Percentiles rank a stretch among this genome's conserved stretches.
phyloP scores from a whole-genome alignment of 2,797 vertebrate species.

The Austrolebias charrua region DNA sequence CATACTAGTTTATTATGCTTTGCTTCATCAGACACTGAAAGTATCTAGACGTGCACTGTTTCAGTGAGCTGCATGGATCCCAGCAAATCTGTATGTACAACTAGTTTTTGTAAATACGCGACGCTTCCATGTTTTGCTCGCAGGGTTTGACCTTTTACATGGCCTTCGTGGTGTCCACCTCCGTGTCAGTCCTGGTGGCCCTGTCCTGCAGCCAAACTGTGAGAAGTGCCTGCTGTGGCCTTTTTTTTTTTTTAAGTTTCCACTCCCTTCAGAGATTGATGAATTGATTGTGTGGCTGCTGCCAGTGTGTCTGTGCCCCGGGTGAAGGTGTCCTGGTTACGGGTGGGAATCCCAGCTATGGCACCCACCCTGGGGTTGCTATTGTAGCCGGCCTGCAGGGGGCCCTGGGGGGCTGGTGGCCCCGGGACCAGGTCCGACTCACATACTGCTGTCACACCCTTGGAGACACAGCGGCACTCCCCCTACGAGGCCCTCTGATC shows the following conservation, averaged over 20 bases:
- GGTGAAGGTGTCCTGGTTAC: constrained; percentile 83
- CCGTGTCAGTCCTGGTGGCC: constrained; percentile 73
- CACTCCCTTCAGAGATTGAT: constrained; percentile 81
- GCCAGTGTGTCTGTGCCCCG: constrained; percentile 86
- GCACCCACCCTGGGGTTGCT: constrained; percentile 81
- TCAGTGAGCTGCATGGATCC: no score
- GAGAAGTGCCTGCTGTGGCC: constrained; percentile 74
- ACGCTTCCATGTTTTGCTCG: neutral
- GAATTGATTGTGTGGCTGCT: constrained; percentile 83
- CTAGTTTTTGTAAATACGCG: constrained; percentile 9
- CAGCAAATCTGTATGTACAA: neutral
- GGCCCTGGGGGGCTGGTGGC: constrained; percentile 79
- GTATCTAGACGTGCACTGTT: no score
- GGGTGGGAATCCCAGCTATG: constrained; percentile 86
- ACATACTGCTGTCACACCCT: constrained; percentile 87
- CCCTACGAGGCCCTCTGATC: constrained; percentile 58
- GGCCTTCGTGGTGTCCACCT: constrained; percentile 30
- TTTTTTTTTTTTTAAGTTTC: constrained; percentile 58
- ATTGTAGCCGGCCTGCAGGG: constrained; percentile 82
- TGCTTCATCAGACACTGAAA: no score
- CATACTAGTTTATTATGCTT: no score
- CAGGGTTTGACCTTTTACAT: neutral
- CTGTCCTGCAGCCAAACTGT: constrained; percentile 61
- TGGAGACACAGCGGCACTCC: constrained; percentile 80
- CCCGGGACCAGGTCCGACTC: constrained; percentile 79